Evolutionary conservation across 2,113 vertebrate species (phyloP), one percentile per base, ranked within the genome.

Genomic region (Silurus asotus): DNA sequence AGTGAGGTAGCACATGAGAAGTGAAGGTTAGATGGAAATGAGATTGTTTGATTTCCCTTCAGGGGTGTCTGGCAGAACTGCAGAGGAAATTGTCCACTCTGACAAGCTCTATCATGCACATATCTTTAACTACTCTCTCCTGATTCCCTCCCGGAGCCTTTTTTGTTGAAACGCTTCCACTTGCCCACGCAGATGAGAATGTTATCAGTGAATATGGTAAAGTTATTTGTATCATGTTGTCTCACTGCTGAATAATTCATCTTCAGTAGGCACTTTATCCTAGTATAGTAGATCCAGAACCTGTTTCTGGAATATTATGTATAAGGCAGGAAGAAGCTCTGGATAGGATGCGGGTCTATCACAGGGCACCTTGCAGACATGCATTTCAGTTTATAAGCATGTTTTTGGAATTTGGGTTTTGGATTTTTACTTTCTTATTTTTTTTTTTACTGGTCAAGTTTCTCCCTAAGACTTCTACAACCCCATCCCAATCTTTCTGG

Each of bases 1-100:
- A 89, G 86, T 23, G 8, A 51, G 82, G 64, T 80, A 88, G 48
- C 77, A 61, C 58, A 61, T 48, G 56, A 80, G 77, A 48, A 61
- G 28, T 80, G 56, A 61, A 2, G 17, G 75, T 23, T 67, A 48
- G 37, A 93, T 92, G 90, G 87, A 87, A 89, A 89, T 90, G 19
- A 86, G 82, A 82, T 81, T 89, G 88, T 91, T 84, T 84, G 82
- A 88, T 88, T 85, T 80, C 87, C 89, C 83, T 64, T 74, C 67
- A 80, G 88, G 69, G 49, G 74, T 14, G 77, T 83, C 89, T 70
- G 77, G 86, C 2, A 45, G 19, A 45, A 28, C 74, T 67, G 81
- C 19, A 48, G n/a, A 25, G 49, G 49, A 62, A 70, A 53, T n/a
- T 19, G 51, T 55, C 45, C 45, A 81, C 61, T 62, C 51, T 28